A percentile compares a stretch with the other conserved stretches of the same genome.
Evolutionary conservation across 1,140 invertebrate genomes (phyloP).

Genomic region (Drosophila arawakana): DNA sequence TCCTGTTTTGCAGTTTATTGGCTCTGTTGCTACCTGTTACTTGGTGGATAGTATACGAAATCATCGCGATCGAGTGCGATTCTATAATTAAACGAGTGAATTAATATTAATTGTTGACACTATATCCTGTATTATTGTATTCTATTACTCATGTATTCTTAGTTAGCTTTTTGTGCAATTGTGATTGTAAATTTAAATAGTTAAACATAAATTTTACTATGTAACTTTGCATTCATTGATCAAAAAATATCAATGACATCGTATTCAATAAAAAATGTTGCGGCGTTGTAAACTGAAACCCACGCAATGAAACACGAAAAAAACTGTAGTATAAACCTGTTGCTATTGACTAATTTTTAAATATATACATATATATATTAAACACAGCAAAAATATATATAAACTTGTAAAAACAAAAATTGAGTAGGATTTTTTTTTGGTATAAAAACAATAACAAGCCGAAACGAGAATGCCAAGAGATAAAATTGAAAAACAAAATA

Average conservation of each 20-base stretch:
- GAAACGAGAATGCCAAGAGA: conserved; percentile 33
- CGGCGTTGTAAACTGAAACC: conserved; percentile 54
- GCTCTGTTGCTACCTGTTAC: conserved; percentile 74
- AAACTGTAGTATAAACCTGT: conserved; percentile 49
- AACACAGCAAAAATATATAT: conserved; percentile 22
- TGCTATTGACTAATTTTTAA: conserved; percentile 65
- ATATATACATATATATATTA: conserved; percentile 46
- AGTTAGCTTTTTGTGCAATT: conserved; percentile 56
- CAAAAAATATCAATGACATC: conserved; percentile 51
- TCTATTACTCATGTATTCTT: conserved; percentile 40
- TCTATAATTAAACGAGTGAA: conserved; percentile 65
- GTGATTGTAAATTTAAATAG: conserved; percentile 64
- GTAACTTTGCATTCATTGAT: conserved; percentile 68
- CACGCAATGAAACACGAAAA: conserved; percentile 48
- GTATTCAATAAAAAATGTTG: conserved; percentile 32
- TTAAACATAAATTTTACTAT: conserved; percentile 17
- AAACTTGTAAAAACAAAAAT: conserved; percentile 30
- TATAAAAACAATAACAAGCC: conserved; percentile 38
- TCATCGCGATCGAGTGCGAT: conserved; percentile 76
- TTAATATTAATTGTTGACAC: conserved; percentile 31
- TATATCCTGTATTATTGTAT: conserved; percentile 25
- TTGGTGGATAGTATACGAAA: conserved; percentile 80
- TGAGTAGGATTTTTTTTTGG: conserved; percentile 52
- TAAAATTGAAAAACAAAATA: conserved; percentile 46
- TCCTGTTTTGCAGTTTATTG: conserved; percentile 59